Evolutionary conservation across 2,888 invertebrate species (phyloP), one percentile per base, ranked within the genome.

Genomic region (Caenorhabditis imperialis): DNA sequence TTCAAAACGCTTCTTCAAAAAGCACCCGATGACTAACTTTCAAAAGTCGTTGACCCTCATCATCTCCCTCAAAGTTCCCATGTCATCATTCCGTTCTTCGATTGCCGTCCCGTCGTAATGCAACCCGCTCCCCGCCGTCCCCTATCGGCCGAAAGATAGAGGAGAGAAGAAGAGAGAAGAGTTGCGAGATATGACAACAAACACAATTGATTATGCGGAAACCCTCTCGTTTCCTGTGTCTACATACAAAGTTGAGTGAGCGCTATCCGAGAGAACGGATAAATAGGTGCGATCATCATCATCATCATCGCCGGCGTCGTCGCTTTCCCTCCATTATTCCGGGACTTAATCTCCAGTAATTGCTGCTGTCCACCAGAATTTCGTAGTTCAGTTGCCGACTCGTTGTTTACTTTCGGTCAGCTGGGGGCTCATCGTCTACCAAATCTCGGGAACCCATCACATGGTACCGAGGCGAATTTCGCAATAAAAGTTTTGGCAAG

Each of bases 121-220:
- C 65, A 57, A 57, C 47, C n/a, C 61, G 14, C n/a, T n/a, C n/a
- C n/a, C n/a, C 27, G 25, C 18, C 22, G 6, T 30, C 10, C 40
- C 27, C 27, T 40, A 20, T 14, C 38, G 30, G 20, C 25, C 45
- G 57, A 33, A 30, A n/a, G 54, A 27, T 44, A 22, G 50, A 51
- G 51, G 33, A 23, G 20, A 42, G 35, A 45, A 45, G 16, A 7
- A 22, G 22, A 16, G 55, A 35, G 30, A 37, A 35, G 35, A 40
- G 60, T 60, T 60, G 60, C 58, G 55, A 69, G 60, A 69, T 69
- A 69, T 69, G 60, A 69, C 69, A 69, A 69, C 69, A 69, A 69
- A 69, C 58, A 60, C 61, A 70, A 70, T 70, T 70, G 54, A 70
- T 70, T 70, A 70, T 70, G 60, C 61, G 70, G 61, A 70, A 60